These are phyloP conservation scores for Channa maculata DNA, from an alignment of 2,113 vertebrate species.

Conservation along the genomic window DNA sequence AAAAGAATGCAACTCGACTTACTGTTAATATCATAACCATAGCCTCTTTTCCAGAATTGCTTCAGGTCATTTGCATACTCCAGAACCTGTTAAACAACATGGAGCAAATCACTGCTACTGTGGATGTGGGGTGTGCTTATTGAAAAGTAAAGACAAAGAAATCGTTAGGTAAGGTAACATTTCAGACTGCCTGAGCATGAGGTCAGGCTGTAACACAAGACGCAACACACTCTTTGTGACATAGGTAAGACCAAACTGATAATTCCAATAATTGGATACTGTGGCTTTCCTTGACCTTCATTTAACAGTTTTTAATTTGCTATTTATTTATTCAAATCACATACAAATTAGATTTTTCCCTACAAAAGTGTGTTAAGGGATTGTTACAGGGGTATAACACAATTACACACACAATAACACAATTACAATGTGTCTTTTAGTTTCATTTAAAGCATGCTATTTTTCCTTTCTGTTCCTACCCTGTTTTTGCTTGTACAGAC, in stretches of 20 bases:
- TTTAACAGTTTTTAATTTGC: no score
- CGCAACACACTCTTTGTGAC: conserved; percentile 34
- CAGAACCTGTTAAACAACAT: conserved; percentile 84
- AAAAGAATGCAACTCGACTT: conserved; percentile 93
- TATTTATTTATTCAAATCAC: no score
- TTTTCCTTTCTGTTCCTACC: no score
- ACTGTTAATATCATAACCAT: conserved; percentile 93
- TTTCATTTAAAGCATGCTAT: no score
- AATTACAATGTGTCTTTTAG: no score
- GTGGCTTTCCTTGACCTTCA: no score
- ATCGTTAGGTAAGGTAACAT: background rate
- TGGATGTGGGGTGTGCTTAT: background rate
- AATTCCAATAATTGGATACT: background rate
- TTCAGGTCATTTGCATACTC: conserved; percentile 95
- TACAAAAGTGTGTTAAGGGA: no score
- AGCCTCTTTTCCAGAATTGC: conserved; percentile 95
- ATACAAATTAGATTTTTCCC: no score
- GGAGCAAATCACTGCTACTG: background rate
- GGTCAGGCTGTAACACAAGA: conserved; percentile 29
- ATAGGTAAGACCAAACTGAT: background rate
- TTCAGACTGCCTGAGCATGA: conserved; percentile 21
- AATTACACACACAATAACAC: no score
- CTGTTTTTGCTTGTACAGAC: no score
- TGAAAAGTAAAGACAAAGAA: background rate
- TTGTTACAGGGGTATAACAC: no score